Evolutionary conservation across 2,797 vertebrate genomes (phyloP).

Genomic region (Gambusia yucatana): DNA sequence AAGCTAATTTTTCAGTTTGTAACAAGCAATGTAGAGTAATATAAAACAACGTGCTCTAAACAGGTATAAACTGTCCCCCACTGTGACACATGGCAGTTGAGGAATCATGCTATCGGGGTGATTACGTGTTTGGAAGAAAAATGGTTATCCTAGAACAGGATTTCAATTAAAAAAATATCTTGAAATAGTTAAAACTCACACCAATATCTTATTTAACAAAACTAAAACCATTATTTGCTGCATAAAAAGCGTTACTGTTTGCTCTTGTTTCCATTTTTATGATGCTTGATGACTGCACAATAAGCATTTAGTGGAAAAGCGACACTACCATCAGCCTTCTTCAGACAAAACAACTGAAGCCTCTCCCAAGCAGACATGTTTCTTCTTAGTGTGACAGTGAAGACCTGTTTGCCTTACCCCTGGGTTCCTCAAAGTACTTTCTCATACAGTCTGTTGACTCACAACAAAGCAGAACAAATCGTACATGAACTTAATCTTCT

Average conservation of each 20-base stretch:
- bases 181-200: not conserved
- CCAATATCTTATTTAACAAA: not conserved
- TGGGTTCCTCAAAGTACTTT: slow-evolving; percentile 11
- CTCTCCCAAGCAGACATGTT: slow-evolving; percentile 31
- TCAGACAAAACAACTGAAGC: slow-evolving; percentile 25
- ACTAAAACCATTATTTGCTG: not conserved
- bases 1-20: not conserved
- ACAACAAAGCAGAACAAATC: slow-evolving; percentile 26
- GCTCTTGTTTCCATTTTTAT: not conserved
- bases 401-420: slow-evolving; percentile 46
- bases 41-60: not conserved
- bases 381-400: slow-evolving; percentile 65
- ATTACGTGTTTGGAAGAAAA: not conserved
- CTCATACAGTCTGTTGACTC: slow-evolving; percentile 18
- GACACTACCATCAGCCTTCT: not conserved
- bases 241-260: not conserved
- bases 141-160: not conserved
- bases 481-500: slow-evolving; percentile 10
- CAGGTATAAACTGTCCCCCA: not conserved
- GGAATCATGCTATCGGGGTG: not conserved
- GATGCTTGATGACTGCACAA: not conserved
- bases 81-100: not conserved
- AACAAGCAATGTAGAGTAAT: not conserved
- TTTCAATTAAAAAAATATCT: not conserved
- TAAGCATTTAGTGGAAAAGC: slow-evolving; percentile 8